Evolutionary conservation across 2,888 invertebrate genomes (phyloP).

Genomic region (Drosophila anomelani): DNA sequence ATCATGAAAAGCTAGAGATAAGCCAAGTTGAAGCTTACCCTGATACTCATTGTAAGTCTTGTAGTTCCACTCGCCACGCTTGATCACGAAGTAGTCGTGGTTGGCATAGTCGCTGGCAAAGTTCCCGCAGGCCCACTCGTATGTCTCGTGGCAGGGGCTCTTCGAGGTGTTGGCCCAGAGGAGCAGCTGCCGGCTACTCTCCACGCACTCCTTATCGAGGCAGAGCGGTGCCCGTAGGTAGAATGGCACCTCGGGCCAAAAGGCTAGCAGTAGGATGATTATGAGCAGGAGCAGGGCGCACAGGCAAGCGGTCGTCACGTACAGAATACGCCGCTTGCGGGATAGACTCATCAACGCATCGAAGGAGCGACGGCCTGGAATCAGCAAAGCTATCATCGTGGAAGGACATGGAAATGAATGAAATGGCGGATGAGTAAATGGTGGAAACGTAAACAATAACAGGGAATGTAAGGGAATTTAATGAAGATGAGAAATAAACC

Average conservation of each 20-base stretch:
- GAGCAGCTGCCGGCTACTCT: constrained; percentile 83
- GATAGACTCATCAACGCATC: constrained; percentile 82
- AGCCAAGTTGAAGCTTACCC: constrained; percentile 68
- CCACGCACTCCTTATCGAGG: constrained; percentile 83
- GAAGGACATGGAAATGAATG: constrained; percentile 19
- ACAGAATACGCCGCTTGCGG: constrained; percentile 82
- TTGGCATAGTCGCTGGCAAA: constrained; percentile 82
- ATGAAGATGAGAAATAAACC: background rate
- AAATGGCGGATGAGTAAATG: constrained; percentile 26
- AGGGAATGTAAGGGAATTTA: background rate
- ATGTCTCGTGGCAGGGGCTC: constrained; percentile 82
- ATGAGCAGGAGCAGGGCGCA: constrained; percentile 82
- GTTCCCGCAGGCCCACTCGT: constrained; percentile 84
- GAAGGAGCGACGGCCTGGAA: constrained; percentile 82
- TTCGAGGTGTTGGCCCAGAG: constrained; percentile 83
- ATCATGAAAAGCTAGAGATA: background rate
- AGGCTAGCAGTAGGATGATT: constrained; percentile 82
- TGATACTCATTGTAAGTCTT: constrained; percentile 84
- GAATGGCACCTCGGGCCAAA: constrained; percentile 84
- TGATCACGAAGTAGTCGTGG: constrained; percentile 82
- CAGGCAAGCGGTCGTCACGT: constrained; percentile 81
- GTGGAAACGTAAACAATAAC: constrained; percentile 4
- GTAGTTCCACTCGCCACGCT: constrained; percentile 84
- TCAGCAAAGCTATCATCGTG: constrained; percentile 71
- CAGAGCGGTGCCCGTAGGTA: constrained; percentile 83